Conservation (phyloP, 2,797 vertebrate species). For the Cossypha dichroa region DNA sequence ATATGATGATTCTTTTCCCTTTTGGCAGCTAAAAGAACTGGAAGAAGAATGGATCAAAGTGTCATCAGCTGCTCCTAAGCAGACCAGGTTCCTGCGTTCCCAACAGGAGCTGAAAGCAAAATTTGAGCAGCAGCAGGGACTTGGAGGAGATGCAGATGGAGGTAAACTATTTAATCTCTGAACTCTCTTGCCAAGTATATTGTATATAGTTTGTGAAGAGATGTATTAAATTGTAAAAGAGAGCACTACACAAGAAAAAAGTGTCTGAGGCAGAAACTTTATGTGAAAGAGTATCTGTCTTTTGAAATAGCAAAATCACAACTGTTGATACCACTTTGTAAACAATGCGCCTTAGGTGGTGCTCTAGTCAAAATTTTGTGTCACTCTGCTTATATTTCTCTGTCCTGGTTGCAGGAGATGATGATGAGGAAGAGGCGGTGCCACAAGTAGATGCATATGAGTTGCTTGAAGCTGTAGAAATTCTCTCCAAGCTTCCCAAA, state of each 20-base stretch:
- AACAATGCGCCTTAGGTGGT: neutral
- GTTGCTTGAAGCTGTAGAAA: slow-evolving; percentile 92
- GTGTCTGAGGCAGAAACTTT: neutral
- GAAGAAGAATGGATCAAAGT: slow-evolving; percentile 98
- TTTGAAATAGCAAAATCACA: neutral
- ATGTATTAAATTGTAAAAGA: neutral
- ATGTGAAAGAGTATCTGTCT: neutral
- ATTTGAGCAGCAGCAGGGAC: slow-evolving; percentile 90
- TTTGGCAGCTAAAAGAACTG: slow-evolving; percentile 90
- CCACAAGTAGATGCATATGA: slow-evolving; percentile 92
- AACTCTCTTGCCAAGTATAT: neutral
- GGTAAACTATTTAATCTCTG: slow-evolving; percentile 70
- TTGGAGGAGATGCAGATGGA: slow-evolving; percentile 86
- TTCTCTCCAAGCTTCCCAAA: slow-evolving; percentile 96
- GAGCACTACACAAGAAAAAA: neutral
- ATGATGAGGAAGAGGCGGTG: slow-evolving; percentile 81
- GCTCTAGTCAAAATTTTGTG: neutral
- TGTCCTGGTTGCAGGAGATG: slow-evolving; percentile 74
- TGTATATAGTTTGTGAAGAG: neutral
- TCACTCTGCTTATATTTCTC: neutral
- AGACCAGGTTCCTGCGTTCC: slow-evolving; percentile 92
- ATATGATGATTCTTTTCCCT: neutral
- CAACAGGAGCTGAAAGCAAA: slow-evolving; percentile 96
- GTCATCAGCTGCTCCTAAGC: slow-evolving; percentile 85
- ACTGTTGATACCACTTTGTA: neutral